phyloP scores from a whole-genome alignment of 2,888 invertebrate species.

The Ophonus ardosiacus region DNA sequence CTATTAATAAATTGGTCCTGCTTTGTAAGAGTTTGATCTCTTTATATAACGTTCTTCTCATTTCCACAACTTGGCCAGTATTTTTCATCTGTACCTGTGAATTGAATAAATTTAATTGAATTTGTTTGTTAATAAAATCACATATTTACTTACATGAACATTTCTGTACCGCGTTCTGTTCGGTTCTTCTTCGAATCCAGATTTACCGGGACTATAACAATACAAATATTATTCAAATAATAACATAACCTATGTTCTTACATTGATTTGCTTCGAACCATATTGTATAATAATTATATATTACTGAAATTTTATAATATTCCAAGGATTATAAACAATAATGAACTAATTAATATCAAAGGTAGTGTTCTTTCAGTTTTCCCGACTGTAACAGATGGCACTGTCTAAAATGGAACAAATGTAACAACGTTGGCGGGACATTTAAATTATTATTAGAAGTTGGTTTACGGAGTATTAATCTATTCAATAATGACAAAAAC shows the following conservation, averaged over 20 bases:
- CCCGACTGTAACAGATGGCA: no score
- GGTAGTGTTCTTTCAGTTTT: no score
- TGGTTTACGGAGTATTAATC: no score
- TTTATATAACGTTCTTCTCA: slow-evolving; percentile 50
- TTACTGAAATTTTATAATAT: no score
- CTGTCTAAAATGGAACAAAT: no score
- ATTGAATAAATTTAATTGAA: background rate
- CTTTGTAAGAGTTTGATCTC: slow-evolving; percentile 71
- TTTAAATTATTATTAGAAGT: no score
- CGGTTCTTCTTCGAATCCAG: background rate
- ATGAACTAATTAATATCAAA: no score
- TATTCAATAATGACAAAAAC: no score
- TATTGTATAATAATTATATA: background rate
- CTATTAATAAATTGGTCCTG: slow-evolving; percentile 72
- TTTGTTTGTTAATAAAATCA: background rate
- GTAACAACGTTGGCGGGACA: no score
- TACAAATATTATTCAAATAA: background rate
- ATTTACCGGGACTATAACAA: background rate
- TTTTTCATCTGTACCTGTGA: background rate
- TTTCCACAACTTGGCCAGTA: background rate
- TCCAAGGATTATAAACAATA: no score
- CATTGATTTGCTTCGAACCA: slow-evolving; percentile 16
- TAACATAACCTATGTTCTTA: slow-evolving; percentile 38
- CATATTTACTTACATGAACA: background rate
- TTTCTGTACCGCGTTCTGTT: background rate